These are phyloP conservation scores for Lepidochitona cinerea DNA, from an alignment of 2,888 invertebrate species.

Conservation along the genomic window DNA sequence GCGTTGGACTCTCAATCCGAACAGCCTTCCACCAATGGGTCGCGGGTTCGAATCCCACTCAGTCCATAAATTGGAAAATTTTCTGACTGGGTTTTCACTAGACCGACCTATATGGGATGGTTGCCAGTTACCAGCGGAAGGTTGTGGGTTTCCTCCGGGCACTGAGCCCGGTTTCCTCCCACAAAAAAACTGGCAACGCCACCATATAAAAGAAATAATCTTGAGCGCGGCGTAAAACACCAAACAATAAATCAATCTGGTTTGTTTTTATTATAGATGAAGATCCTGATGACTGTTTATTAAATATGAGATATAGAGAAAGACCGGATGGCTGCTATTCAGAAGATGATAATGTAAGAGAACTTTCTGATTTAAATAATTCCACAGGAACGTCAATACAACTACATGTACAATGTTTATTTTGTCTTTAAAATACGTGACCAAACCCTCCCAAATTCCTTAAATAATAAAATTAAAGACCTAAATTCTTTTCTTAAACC, in stretches of 20 bases:
- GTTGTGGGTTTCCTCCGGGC: no score
- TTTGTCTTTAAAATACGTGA: not conserved
- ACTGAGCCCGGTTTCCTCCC: no score
- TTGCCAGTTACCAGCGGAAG: no score
- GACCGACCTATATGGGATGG: not conserved
- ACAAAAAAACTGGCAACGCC: no score
- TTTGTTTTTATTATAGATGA: not conserved
- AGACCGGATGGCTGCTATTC: not conserved
- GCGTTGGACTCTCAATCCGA: no score
- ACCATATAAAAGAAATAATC: not conserved
- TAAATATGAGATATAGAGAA: not conserved
- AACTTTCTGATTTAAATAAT: not conserved
- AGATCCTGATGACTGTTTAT: not conserved
- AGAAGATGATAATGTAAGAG: not conserved
- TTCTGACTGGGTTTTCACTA: not conserved
- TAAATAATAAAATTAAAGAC: no score
- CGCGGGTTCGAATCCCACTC: no score
- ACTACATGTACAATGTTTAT: not conserved
- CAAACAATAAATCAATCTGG: not conserved
- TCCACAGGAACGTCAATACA: not conserved
- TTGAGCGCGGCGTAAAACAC: not conserved
- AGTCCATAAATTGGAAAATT: not conserved
- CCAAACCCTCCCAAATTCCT: no score
- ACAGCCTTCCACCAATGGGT: no score
- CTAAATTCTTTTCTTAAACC: no score